Percentiles rank a stretch among this genome's conserved stretches.
Evolutionary conservation across 2,113 vertebrate species (phyloP).

Genomic region (Equus quagga): DNA sequence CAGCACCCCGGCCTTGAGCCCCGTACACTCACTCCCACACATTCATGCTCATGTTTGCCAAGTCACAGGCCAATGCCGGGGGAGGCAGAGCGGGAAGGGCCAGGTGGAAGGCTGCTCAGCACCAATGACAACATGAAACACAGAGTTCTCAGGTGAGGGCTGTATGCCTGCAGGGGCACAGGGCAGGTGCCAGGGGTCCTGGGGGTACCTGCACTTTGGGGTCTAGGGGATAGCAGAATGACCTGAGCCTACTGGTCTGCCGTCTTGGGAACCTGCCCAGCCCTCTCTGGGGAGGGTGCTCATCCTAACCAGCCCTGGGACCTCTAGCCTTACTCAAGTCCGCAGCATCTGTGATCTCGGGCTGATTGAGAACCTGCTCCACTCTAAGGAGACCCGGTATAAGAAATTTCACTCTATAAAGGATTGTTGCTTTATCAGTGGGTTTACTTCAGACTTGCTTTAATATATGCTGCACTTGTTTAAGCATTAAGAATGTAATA

Average conservation of each 20-base stretch:
- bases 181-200: neutral
- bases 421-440: neutral
- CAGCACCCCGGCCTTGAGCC: neutral
- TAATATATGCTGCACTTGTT: neutral
- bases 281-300: neutral
- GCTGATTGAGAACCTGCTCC: neutral
- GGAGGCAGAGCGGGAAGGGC: neutral
- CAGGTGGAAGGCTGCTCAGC: neutral
- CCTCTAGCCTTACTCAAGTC: neutral
- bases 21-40: neutral
- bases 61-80: neutral
- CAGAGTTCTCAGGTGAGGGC: neutral
- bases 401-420: neutral
- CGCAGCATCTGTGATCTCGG: neutral
- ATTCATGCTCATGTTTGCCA: neutral
- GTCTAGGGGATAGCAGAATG: neutral
- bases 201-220: neutral
- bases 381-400: neutral
- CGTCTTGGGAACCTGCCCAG: neutral
- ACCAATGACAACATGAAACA: neutral
- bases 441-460: neutral
- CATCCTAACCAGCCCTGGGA: neutral
- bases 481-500: neutral
- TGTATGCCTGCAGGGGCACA: neutral
- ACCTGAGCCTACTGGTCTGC: neutral